Base-by-base conservation (phyloP, 2,888 invertebrate genomes). In the Apotomis turbidana region DNA sequence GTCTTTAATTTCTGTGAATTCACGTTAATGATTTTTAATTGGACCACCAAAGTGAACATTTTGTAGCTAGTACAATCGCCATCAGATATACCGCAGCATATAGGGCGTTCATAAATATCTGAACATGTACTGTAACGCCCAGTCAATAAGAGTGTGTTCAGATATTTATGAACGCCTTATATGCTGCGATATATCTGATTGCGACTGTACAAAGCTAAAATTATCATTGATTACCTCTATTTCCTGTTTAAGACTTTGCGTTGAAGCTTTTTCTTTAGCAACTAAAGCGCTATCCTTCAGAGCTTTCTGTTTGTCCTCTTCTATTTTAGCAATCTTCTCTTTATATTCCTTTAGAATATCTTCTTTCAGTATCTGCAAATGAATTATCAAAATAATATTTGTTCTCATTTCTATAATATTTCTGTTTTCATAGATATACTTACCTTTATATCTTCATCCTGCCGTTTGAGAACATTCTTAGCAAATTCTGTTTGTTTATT, bases 391-490 rank as follows among this genome's bases (percentile, higher is more conserved):
- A 27, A 27, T 27, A 27, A 27, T 27, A 27, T 27, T 27, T 2
- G 27, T 27, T 27, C 27, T 27, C 27, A 49, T 49, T 49, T 10
- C 2, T 1, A 49, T 49, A 49, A 9, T 49, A 41, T 57, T 57
- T 63, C 3, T 49, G 8, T 10, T 27, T 41, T 41, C 4, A 12
- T 12, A 27, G 27, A 2, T 41, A 57, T 83, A 94, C n/a, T n/a
- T n/a, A n/a, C 95, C 88, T 95, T 94, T 5, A 95, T 83, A 86
- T 95, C 95, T 76, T 95, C 94, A 66, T 94, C 91, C 83, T 95
- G 95, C 73, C 94, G 90, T 77, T 95, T 95, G 0, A 95, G 82
- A 38, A 94, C 84, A 74, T 90, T 90, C 79, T 94, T 93, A 9
- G 94, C 94, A 78, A 94, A 95, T 81, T 95, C 95, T 0, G 94